Percentiles rank a stretch among this genome's conserved stretches.
phyloP scores from a whole-genome alignment of 2,113 vertebrate species.

The Mesocricetus auratus region DNA sequence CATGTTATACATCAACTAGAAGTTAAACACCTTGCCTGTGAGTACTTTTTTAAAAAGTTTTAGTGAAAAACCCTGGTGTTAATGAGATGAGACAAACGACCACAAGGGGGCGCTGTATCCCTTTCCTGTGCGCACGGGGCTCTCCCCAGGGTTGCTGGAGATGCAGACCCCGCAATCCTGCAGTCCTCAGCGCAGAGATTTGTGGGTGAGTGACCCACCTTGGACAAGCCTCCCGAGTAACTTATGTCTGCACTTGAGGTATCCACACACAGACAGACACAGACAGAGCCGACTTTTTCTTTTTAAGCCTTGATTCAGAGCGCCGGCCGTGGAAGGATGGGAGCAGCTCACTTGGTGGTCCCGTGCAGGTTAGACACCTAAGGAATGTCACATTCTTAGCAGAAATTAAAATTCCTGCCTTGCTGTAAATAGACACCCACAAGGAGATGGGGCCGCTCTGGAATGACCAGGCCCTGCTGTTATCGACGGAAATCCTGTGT shows the following conservation, averaged over 20 bases:
- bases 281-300: not conserved
- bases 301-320: not conserved
- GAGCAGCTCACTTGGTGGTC: not conserved
- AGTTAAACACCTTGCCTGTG: not conserved
- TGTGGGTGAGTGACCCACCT: not conserved
- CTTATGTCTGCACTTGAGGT: not conserved
- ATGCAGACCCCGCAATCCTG: not conserved
- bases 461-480: not conserved
- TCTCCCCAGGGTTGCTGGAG: not conserved
- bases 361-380: not conserved
- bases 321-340: not conserved
- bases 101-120: fast-evolving
- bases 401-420: not conserved
- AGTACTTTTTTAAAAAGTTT: not conserved
- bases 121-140: not conserved
- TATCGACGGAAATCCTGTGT: conserved; percentile 64
- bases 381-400: not conserved
- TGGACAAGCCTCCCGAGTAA: not conserved
- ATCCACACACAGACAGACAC: not conserved
- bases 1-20: not conserved
- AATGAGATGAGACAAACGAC: not conserved
- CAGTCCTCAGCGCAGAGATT: not conserved
- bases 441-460: not conserved
- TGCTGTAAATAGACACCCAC: not conserved
- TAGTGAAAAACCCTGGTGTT: not conserved